Percentiles rank a stretch among this genome's conserved stretches.
These are phyloP conservation scores for Cairina moschata DNA, from an alignment of 2,113 vertebrate species.

Conservation along the genomic window DNA sequence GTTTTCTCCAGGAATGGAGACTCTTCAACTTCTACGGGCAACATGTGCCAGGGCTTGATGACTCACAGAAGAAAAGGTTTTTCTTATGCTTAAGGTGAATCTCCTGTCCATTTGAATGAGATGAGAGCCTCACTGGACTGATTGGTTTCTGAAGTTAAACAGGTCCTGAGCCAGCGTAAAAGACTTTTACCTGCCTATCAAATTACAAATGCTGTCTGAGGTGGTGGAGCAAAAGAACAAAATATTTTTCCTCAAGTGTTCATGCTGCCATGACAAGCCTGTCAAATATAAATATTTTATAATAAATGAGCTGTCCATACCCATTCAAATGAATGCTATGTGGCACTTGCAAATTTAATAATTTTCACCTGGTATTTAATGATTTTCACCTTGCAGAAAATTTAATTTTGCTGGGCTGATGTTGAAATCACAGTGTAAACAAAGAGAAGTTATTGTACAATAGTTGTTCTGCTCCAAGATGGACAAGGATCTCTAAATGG, in stretches of 20 bases:
- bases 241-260: background rate
- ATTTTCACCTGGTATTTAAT: background rate
- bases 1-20: background rate
- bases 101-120: background rate
- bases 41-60: background rate
- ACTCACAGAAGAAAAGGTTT: background rate
- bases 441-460: background rate
- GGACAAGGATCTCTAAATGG: background rate
- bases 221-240: background rate
- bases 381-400: background rate
- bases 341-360: background rate
- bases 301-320: slow-evolving; percentile 46
- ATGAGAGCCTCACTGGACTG: background rate
- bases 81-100: background rate
- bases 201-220: slow-evolving; percentile 41
- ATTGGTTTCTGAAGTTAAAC: background rate
- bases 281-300: slow-evolving; percentile 42
- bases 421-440: background rate
- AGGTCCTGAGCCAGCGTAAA: background rate
- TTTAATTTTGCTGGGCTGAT: background rate
- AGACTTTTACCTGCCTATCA: slow-evolving; percentile 47
- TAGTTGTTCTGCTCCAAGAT: background rate
- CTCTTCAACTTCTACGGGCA: background rate
- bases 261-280: background rate
- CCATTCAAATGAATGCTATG: background rate